Evolutionary conservation across 2,113 vertebrate species (phyloP), one percentile per base, ranked within the genome.

Genomic region (Gorsachius goisagi): DNA sequence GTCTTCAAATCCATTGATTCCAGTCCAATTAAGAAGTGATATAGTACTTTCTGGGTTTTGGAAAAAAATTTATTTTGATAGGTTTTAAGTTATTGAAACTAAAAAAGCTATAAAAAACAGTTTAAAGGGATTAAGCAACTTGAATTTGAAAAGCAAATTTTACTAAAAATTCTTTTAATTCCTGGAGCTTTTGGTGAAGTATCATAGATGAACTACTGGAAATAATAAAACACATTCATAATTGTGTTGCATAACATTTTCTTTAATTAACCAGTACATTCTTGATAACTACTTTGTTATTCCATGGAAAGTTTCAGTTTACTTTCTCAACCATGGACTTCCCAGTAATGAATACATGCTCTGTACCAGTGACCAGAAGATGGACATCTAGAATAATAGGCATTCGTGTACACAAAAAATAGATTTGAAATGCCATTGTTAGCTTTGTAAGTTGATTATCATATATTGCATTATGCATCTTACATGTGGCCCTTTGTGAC

Each of bases 401-500:
- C 64, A 64, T 86, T 88, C 8, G 53, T 79, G 47, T 86, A 88
- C 26, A 33, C 79, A 71, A 63, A 96, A 95, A 56, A 23, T 59
- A 44, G 41, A 58, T 94, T 69, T 71, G 47, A 86, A 96, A 93
- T 95, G 53, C 28, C 84, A n/a, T 80, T 84, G 32, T 78, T 93
- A 78, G 71, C 80, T 86, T 90, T 95, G 87, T 59, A 83, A 56
- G 73, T 91, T 95, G 66, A 66, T 96, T 96, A 68, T 77, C 66
- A 86, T 73, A 22, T 33, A 44, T 39, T 90, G 68, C 56, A 53
- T 96, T 92, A 87, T 91, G 79, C 49, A 92, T 85, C 66, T 85
- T 86, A 30, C 12, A 33, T 45, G 27, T 21, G 47, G 35, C 86
- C 71, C 79, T 94, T 93, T 86, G 86, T 37, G n/a, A 58, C 80